Conservation (phyloP, 2,888 invertebrate genomes). For the Idaea biselata region DNA sequence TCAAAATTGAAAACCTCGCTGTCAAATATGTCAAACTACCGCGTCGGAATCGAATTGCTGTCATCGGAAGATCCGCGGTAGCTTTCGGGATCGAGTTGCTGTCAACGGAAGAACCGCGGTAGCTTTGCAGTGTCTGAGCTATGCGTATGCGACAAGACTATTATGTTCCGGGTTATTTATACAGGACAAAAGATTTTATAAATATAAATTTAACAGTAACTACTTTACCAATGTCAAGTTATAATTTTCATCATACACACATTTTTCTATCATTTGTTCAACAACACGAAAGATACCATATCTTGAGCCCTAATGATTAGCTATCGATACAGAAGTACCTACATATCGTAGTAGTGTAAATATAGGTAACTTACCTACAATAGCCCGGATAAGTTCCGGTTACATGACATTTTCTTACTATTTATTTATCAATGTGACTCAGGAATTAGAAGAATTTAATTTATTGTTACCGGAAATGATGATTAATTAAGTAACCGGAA, state of each 20-base stretch:
- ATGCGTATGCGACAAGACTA: too few species aligned
- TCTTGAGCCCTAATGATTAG: constrained; percentile 11
- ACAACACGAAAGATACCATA: background rate
- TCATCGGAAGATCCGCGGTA: too few species aligned
- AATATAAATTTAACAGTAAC: too few species aligned
- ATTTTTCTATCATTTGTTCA: background rate
- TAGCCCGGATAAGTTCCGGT: background rate
- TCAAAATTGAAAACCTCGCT: too few species aligned
- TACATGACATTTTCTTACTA: background rate
- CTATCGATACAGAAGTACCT: constrained; percentile 17
- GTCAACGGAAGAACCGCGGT: too few species aligned
- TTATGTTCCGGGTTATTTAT: too few species aligned
- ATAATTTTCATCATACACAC: background rate
- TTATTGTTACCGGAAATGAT: background rate
- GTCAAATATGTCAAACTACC: too few species aligned
- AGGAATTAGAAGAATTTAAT: background rate
- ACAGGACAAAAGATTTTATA: too few species aligned
- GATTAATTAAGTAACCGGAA: background rate
- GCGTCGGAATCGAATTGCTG: too few species aligned
- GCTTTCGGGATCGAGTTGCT: too few species aligned
- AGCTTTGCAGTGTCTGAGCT: too few species aligned
- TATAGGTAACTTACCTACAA: too few species aligned
- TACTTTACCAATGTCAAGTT: background rate
- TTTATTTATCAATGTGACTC: background rate
- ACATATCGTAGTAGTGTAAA: constrained; percentile 1